phyloP scores from a whole-genome alignment of 2,797 vertebrate species.

The Microchirus variegatus region DNA sequence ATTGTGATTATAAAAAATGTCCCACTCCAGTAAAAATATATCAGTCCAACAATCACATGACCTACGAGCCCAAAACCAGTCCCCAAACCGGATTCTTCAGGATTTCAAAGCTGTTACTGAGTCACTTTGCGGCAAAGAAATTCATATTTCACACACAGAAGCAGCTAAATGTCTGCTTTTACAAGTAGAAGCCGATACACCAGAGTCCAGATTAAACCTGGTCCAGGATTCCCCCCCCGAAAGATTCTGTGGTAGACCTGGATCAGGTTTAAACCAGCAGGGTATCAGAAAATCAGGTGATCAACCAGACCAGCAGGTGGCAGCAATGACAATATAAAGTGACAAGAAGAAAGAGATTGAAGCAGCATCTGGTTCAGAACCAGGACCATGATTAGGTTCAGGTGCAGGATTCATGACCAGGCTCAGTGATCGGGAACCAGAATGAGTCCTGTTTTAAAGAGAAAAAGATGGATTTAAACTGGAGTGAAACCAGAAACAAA shows the following conservation, averaged over 20 bases:
- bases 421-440: conserved; percentile 49
- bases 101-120: background rate
- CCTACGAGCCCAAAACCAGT: background rate
- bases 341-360: conserved; percentile 8
- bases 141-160: background rate
- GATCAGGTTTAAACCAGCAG: conserved; percentile 1
- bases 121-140: background rate
- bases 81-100: background rate
- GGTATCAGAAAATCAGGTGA: background rate
- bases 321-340: conserved; percentile 5
- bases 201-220: background rate
- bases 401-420: background rate
- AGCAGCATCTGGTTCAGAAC: conserved; percentile 7
- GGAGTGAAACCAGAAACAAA: background rate
- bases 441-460: conserved; percentile 36
- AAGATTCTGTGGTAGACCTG: background rate
- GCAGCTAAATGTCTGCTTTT: background rate
- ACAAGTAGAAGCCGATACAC: background rate
- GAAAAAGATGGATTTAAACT: background rate
- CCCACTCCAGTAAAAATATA: background rate
- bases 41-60: background rate
- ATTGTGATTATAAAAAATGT: conserved; percentile 14
- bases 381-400: background rate
- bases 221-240: background rate
- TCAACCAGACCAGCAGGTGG: conserved; percentile 15